These are phyloP conservation scores for Crocallis elinguaria DNA, from an alignment of 2,888 invertebrate genomes.

Conservation along the genomic window DNA sequence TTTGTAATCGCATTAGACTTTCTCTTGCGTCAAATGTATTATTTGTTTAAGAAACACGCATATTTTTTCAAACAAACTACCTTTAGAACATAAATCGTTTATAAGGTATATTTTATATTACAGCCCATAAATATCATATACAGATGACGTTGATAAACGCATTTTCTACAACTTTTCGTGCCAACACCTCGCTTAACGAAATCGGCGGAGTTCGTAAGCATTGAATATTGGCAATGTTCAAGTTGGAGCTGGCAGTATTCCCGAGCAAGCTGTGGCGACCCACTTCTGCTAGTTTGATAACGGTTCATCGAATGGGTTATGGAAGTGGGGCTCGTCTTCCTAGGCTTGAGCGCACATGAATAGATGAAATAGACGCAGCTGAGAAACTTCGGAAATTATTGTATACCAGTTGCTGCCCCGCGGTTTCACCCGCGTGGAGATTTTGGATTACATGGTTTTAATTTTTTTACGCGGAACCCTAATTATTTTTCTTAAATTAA, in stretches of 20 bases:
- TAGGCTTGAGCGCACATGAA: conserved; percentile 12
- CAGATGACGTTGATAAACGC: neutral
- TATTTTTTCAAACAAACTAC: too few relatives aligned
- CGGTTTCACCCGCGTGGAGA: too few relatives aligned
- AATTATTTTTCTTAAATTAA: too few relatives aligned
- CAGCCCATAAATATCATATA: too few relatives aligned
- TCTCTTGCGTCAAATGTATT: too few relatives aligned
- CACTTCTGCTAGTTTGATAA: conserved; percentile 39
- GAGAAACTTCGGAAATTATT: neutral
- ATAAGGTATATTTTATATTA: too few relatives aligned
- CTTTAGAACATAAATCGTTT: too few relatives aligned
- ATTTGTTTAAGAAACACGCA: too few relatives aligned
- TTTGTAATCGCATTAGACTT: too few relatives aligned
- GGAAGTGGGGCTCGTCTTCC: conserved; percentile 1
- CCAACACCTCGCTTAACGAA: conserved; percentile 11
- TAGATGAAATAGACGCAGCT: neutral
- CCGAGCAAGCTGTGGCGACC: conserved; percentile 42
- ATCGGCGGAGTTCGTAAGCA: conserved; percentile 25
- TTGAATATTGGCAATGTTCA: conserved; percentile 45
- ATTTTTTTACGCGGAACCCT: too few relatives aligned
- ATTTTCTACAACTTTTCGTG: conserved; percentile 1
- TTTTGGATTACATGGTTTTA: too few relatives aligned
- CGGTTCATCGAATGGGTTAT: conserved; percentile 6
- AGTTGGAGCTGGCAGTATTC: conserved; percentile 52
- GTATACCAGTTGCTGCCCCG: too few relatives aligned